Evolutionary conservation across 2,113 vertebrate species (phyloP).

Genomic region (Propithecus coquereli): DNA sequence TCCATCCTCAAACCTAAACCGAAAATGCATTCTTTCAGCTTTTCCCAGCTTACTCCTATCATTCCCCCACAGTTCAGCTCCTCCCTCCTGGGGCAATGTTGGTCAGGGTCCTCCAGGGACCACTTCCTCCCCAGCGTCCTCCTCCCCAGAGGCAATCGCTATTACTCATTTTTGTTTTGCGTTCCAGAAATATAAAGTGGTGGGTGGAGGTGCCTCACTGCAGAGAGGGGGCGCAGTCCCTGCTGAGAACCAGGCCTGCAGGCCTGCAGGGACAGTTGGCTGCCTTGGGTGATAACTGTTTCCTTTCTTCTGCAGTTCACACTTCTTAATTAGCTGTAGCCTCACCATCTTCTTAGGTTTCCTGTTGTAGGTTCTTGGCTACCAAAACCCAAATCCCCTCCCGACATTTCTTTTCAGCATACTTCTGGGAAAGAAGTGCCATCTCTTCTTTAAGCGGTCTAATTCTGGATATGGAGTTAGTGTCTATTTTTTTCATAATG

Average conservation of each 20-base stretch:
- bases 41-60: not conserved
- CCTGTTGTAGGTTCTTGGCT: not conserved
- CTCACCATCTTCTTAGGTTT: not conserved
- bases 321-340: not conserved
- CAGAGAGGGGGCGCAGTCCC: not conserved
- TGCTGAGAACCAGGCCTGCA: fast-evolving
- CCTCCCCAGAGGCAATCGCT: no score
- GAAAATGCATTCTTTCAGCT: not conserved
- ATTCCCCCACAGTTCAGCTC: not conserved
- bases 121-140: no score
- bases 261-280: fast-evolving
- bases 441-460: not conserved
- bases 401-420: not conserved
- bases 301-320: not conserved
- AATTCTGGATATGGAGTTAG: not conserved
- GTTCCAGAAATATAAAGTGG: no score
- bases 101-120: not conserved
- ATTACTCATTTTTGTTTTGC: no score
- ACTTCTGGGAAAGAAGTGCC: not conserved
- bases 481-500: not conserved
- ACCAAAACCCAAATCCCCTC: not conserved
- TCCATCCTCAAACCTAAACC: not conserved
- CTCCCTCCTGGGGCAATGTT: not conserved
- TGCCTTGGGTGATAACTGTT: not conserved
- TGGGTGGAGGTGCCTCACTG: not conserved